Evolutionary conservation across 2,888 invertebrate genomes (phyloP).

Genomic region (Myopa testacea): DNA sequence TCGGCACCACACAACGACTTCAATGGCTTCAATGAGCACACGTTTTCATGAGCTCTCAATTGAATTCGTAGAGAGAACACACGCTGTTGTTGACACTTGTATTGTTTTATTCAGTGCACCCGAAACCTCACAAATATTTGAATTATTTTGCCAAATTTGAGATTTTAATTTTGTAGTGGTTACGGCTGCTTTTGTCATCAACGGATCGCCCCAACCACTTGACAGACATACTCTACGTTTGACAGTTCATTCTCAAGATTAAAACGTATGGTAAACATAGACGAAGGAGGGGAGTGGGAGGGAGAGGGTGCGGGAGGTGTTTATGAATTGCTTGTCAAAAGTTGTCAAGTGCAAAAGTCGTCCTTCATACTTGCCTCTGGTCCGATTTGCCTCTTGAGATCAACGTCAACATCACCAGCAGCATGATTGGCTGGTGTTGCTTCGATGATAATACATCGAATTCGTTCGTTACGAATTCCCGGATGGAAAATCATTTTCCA

Average conservation of each 20-base stretch:
- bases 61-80: too few relatives aligned
- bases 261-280: background rate
- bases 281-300: too few relatives aligned
- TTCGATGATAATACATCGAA: too few relatives aligned
- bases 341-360: conserved; percentile 1
- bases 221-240: background rate
- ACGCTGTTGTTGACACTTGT: conserved; percentile 5
- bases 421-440: too few relatives aligned
- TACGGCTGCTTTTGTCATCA: conserved; percentile 4
- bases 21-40: too few relatives aligned
- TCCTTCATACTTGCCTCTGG: too few relatives aligned
- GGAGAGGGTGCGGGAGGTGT: background rate
- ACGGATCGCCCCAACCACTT: background rate
- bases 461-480: too few relatives aligned
- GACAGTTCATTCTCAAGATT: background rate
- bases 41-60: too few relatives aligned
- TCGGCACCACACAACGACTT: too few relatives aligned
- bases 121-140: conserved; percentile 12
- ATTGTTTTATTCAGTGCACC: background rate
- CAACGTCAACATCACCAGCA: background rate
- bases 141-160: background rate
- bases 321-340: too few relatives aligned
- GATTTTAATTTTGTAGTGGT: conserved; percentile 19
- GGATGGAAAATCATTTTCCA: too few relatives aligned
- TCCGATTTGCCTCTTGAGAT: background rate